Base-by-base conservation (phyloP, 2,113 vertebrate species). In the Hyperoodon ampullatus region DNA sequence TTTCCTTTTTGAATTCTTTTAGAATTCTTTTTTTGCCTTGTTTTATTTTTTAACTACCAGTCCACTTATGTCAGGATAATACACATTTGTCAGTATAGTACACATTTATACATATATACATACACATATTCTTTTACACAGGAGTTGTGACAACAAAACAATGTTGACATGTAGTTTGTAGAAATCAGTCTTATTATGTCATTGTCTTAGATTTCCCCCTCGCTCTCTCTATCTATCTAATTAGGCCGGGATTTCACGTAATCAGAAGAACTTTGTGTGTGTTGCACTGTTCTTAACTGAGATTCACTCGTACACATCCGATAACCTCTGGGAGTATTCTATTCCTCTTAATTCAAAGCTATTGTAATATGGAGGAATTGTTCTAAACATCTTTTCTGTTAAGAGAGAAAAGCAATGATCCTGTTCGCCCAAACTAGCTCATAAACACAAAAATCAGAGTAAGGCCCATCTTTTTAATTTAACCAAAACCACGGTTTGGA, bases 371-470 rank as follows among this genome's bases (percentile, higher is more conserved):
- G 44, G 28, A 75, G 61, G 71, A 74, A 94, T 71, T 86, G 16
- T 39, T 75, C 28, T 44, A 72, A 93, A 68, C 23, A n/a, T 61
- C 26, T 91, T 93, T 93, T 96, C 39, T 80, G 58, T 90, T 90
- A 72, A 77, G 81, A 90, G 13, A 89, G 63, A 92, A 92, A 97
- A 94, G 81, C 44, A 88, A 81, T 24, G 61, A 50, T 58, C 72
- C 60, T 82, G 35, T 60, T 94, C 93, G 55, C 81, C 75, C 72
- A 66, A 78, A 86, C 60, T 77, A 87, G 35, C 28, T 88, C 60
- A 81, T 44, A 85, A 77, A 88, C 33, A 77, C 84, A 35, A 35
- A 95, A 80, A 82, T 93, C 84, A 94, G 58, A 94, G 35, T 28
- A 33, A 42, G 30, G 28, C 26, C 28, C 16, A 61, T 95, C 30